phyloP scores from a whole-genome alignment of 1,140 invertebrate genomes.

The Zaprionus africanus region DNA sequence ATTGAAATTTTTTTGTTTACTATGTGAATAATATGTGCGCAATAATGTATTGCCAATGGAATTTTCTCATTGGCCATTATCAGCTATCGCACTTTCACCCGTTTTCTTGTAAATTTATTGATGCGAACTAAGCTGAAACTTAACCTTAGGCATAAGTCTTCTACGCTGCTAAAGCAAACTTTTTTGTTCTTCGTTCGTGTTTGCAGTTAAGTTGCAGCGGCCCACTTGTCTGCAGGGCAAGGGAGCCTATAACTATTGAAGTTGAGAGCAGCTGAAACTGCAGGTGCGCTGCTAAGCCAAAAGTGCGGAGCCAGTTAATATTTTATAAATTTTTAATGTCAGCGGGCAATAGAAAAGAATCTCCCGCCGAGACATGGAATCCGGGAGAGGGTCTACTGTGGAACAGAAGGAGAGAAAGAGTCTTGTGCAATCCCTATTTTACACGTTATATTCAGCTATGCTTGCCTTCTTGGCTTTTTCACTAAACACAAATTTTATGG shows the following conservation, averaged over 20 bases:
- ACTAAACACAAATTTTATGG: conserved; percentile 80
- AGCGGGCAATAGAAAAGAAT: conserved; percentile 72
- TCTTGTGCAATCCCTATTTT: conserved; percentile 38
- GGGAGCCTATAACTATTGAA: conserved; percentile 2
- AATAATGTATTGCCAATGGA: background rate
- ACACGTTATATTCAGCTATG: conserved; percentile 42
- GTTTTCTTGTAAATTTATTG: conserved; percentile 65
- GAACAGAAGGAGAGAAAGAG: background rate
- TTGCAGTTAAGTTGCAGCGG: conserved; percentile 48
- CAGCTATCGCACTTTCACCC: conserved; percentile 10
- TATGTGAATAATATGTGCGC: background rate
- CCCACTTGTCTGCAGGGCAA: conserved; percentile 55
- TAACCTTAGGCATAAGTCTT: conserved; percentile 69
- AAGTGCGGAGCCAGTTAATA: conserved; percentile 68
- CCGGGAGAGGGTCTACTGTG: background rate
- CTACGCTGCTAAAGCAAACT: conserved; percentile 8
- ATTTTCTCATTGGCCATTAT: conserved; percentile 32
- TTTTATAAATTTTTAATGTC: conserved; percentile 81
- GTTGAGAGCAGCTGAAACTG: conserved; percentile 7
- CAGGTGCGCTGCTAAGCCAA: conserved; percentile 13
- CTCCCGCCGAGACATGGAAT: conserved; percentile 45
- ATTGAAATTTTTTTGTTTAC: background rate
- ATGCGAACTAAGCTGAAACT: conserved; percentile 64
- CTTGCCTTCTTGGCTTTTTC: conserved; percentile 70
- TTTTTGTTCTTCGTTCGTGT: conserved; percentile 31